These are phyloP conservation scores for Ommatoiulus sabulosus DNA, from an alignment of 2,888 invertebrate species.

Conservation along the genomic window DNA sequence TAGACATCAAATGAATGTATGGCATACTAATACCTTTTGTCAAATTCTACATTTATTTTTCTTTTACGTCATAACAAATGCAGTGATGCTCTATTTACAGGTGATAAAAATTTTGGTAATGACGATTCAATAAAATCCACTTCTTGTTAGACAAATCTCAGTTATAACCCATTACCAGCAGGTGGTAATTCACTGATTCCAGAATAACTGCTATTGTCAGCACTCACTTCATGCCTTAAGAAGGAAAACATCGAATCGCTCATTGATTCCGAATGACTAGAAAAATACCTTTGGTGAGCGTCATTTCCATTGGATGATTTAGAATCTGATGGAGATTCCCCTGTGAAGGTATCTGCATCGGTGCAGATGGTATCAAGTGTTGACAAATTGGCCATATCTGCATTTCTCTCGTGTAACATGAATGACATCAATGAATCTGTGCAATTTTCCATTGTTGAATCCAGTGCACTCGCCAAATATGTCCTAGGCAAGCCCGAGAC, in stretches of 20 bases:
- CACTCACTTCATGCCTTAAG: conserved; percentile 52
- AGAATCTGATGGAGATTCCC: neutral
- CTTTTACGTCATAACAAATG: no score
- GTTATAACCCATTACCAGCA: neutral
- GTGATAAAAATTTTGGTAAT: no score
- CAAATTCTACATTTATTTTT: no score
- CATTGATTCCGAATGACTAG: neutral
- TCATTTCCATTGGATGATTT: neutral
- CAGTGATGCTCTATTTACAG: no score
- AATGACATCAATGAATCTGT: neutral
- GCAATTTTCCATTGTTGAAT: neutral
- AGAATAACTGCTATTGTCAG: conserved; percentile 8
- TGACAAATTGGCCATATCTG: neutral
- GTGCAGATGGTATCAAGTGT: neutral
- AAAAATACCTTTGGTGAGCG: neutral
- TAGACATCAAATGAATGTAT: no score
- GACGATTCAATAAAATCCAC: neutral
- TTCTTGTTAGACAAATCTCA: neutral
- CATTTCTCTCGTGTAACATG: neutral
- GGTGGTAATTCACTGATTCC: neutral
- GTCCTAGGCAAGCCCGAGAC: neutral
- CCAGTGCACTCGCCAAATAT: neutral
- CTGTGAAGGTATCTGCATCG: neutral
- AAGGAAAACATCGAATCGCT: conserved; percentile 52
- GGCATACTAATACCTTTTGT: no score